Conservation (phyloP, 2,113 vertebrate species). For the Glareola pratincola region DNA sequence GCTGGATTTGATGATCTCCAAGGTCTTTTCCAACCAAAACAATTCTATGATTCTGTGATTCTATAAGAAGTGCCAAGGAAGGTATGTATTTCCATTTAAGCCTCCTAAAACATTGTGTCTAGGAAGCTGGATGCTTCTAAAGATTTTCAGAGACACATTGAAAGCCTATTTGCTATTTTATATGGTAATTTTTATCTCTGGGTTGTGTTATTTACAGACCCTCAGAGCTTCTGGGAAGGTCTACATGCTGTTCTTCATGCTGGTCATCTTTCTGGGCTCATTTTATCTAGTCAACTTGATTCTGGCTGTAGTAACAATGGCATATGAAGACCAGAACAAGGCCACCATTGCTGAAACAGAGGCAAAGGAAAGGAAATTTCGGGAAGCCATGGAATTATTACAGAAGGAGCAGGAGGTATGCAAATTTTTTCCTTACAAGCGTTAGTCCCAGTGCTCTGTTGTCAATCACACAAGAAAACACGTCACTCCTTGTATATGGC, state of each 20-base stretch:
- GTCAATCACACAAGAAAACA: background rate
- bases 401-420: slow-evolving; percentile 87
- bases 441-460: background rate
- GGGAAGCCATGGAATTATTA: slow-evolving; percentile 82
- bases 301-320: slow-evolving; percentile 97
- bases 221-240: slow-evolving; percentile 92
- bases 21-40: background rate
- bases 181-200: background rate
- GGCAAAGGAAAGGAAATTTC: slow-evolving; percentile 87
- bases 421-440: background rate
- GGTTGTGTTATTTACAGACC: slow-evolving; percentile 77
- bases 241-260: slow-evolving; percentile 94
- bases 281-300: slow-evolving; percentile 98
- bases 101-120: background rate
- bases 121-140: background rate
- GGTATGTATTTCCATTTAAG: background rate
- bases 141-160: background rate
- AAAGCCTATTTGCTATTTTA: background rate
- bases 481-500: background rate
- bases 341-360: slow-evolving; percentile 92
- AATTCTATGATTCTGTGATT: background rate
- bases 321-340: slow-evolving; percentile 95
- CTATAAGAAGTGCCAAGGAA: background rate
- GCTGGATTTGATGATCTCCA: background rate
- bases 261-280: slow-evolving; percentile 97